These are phyloP conservation scores for Tachysurus vachellii DNA, from an alignment of 2,113 vertebrate species.

Conservation along the genomic window DNA sequence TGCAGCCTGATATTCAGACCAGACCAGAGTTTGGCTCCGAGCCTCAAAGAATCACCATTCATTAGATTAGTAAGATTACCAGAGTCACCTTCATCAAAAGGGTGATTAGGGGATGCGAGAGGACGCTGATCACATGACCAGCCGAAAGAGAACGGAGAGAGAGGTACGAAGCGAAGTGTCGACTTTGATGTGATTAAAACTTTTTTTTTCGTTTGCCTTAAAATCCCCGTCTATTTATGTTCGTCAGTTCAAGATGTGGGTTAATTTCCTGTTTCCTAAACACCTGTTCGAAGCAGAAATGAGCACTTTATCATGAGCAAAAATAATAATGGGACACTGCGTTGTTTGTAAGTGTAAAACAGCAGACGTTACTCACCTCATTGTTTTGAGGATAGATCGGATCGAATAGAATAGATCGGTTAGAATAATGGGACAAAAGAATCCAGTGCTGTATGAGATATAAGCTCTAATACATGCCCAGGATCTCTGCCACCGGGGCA, in stretches of 20 bases:
- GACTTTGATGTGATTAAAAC: neutral
- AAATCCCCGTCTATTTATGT: neutral
- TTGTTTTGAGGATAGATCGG: slow-evolving; percentile 13
- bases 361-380: slow-evolving; percentile 48
- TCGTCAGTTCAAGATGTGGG: neutral
- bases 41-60: slow-evolving; percentile 22
- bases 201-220: neutral
- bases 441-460: neutral
- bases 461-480: neutral
- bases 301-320: neutral
- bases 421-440: neutral
- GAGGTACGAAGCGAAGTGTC: neutral
- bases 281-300: neutral
- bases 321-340: neutral
- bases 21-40: neutral
- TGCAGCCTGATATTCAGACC: neutral
- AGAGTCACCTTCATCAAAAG: slow-evolving; percentile 27
- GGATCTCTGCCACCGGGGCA: slow-evolving; percentile 47
- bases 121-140: slow-evolving; percentile 8
- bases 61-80: slow-evolving; percentile 32
- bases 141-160: neutral
- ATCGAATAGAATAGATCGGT: neutral
- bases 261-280: slow-evolving; percentile 1
- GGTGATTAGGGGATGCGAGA: neutral
- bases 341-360: neutral